phyloP scores from a whole-genome alignment of 2,888 invertebrate genomes.

The Neocrepidodera transversa region DNA sequence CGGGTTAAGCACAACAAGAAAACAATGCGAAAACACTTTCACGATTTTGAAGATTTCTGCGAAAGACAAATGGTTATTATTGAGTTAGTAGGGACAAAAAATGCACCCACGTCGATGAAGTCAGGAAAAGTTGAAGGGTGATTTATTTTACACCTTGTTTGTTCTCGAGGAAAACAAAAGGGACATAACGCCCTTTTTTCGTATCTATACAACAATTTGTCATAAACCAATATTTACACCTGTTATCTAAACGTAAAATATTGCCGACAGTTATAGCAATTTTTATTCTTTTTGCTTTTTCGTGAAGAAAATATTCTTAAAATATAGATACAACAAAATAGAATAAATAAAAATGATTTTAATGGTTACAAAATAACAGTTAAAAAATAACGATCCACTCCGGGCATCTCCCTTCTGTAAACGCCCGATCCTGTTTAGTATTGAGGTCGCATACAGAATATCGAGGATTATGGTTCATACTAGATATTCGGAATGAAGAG shows the following conservation, averaged over 20 bases:
- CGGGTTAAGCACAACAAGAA: neutral
- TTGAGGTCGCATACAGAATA: slow-evolving; percentile 35
- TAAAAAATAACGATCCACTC: neutral
- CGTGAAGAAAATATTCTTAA: too few species aligned
- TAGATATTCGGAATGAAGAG: slow-evolving; percentile 24
- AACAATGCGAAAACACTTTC: slow-evolving; percentile 19
- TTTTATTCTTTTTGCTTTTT: too few species aligned
- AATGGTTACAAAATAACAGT: neutral
- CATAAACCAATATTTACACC: slow-evolving; percentile 22
- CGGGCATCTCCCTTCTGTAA: neutral
- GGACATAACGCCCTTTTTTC: slow-evolving; percentile 7
- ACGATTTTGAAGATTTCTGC: slow-evolving; percentile 23
- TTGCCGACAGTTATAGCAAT: too few species aligned
- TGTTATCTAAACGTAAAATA: slow-evolving; percentile 17
- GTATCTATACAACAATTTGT: slow-evolving; percentile 22
- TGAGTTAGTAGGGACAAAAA: slow-evolving; percentile 19
- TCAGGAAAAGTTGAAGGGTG: slow-evolving; percentile 25
- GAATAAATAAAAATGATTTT: too few species aligned
- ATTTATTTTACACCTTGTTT: slow-evolving; percentile 27
- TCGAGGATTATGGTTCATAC: slow-evolving; percentile 31
- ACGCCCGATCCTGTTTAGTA: slow-evolving; percentile 22
- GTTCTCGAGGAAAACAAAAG: slow-evolving; percentile 1
- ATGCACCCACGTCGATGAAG: slow-evolving; percentile 20
- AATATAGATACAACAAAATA: too few species aligned
- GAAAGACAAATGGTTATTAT: slow-evolving; percentile 26